These are phyloP conservation scores for Scaptomyza tumidula DNA, from an alignment of 2,888 invertebrate species.

Conservation along the genomic window DNA sequence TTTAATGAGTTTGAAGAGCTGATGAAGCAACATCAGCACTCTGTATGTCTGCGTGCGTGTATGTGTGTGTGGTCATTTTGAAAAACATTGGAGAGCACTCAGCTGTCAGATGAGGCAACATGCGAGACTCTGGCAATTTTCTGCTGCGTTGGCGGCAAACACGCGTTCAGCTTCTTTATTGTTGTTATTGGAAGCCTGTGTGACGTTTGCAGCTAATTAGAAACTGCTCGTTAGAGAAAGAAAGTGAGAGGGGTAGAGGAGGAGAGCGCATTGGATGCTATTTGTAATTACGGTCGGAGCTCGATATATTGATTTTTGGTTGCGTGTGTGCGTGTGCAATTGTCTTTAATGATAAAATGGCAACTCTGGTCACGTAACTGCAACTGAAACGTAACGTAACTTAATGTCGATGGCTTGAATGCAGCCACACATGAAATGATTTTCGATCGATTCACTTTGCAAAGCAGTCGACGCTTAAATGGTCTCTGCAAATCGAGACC, in stretches of 20 bases:
- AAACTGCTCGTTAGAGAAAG: slow-evolving; percentile 41
- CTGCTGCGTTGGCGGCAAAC: slow-evolving; percentile 54
- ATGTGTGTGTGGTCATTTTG: slow-evolving; percentile 15
- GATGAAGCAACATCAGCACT: slow-evolving; percentile 1
- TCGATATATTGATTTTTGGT: slow-evolving; percentile 14
- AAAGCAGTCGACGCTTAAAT: slow-evolving; percentile 41
- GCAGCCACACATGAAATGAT: slow-evolving; percentile 14
- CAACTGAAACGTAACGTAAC: background rate
- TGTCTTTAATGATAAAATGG: slow-evolving; percentile 24
- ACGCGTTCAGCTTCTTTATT: slow-evolving; percentile 53
- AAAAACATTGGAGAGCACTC: slow-evolving; percentile 38
- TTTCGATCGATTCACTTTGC: slow-evolving; percentile 45
- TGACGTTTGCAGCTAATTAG: slow-evolving; percentile 65
- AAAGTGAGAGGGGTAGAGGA: background rate
- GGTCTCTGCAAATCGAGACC: slow-evolving; percentile 29
- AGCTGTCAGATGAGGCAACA: slow-evolving; percentile 23
- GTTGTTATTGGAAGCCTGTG: slow-evolving; percentile 53
- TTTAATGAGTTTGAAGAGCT: background rate
- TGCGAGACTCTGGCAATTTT: slow-evolving; percentile 34
- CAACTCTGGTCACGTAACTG: slow-evolving; percentile 43
- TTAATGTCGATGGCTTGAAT: background rate
- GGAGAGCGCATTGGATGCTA: slow-evolving; percentile 24
- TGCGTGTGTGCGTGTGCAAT: background rate
- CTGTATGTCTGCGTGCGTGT: background rate
- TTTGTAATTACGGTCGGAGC: slow-evolving; percentile 54